phyloP scores from a whole-genome alignment of 2,797 vertebrate genomes.

The Melanotaenia pygmaea region DNA sequence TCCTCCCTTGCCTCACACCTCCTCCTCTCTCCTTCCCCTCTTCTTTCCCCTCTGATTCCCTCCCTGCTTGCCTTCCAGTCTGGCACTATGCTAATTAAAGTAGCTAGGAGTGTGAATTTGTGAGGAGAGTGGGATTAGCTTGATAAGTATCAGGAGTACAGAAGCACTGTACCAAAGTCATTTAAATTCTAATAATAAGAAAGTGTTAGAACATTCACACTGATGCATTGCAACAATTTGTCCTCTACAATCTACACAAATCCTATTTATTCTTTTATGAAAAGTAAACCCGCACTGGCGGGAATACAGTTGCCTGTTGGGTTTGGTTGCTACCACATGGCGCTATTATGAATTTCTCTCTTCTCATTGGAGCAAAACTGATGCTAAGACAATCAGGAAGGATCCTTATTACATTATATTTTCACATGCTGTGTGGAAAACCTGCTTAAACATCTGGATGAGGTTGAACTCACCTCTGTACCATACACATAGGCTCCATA shows the following conservation, averaged over 20 bases:
- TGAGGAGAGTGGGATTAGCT: constrained; percentile 85
- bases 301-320: constrained; percentile 81
- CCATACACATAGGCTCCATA: constrained; percentile 9
- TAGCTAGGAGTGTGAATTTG: constrained; percentile 84
- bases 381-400: constrained; percentile 64
- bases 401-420: constrained; percentile 47
- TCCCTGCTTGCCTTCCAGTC: constrained; percentile 79
- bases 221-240: constrained; percentile 84
- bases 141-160: constrained; percentile 87
- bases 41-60: constrained; percentile 64
- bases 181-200: constrained; percentile 88
- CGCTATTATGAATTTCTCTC: constrained; percentile 65
- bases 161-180: constrained; percentile 85
- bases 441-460: constrained; percentile 28
- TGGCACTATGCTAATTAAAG: constrained; percentile 87
- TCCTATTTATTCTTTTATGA: constrained; percentile 87
- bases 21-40: constrained; percentile 49
- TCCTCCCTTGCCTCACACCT: constrained; percentile 42
- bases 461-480: constrained; percentile 27
- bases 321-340: constrained; percentile 70
- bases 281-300: constrained; percentile 80
- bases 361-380: constrained; percentile 63
- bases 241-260: constrained; percentile 84
- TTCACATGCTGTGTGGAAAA: constrained; percentile 30
- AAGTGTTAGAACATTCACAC: constrained; percentile 85